A percentile compares a stretch with the other conserved stretches of the same genome.
Evolutionary conservation across 2,888 invertebrate species (phyloP).

Genomic region (Amphipoea oculea): DNA sequence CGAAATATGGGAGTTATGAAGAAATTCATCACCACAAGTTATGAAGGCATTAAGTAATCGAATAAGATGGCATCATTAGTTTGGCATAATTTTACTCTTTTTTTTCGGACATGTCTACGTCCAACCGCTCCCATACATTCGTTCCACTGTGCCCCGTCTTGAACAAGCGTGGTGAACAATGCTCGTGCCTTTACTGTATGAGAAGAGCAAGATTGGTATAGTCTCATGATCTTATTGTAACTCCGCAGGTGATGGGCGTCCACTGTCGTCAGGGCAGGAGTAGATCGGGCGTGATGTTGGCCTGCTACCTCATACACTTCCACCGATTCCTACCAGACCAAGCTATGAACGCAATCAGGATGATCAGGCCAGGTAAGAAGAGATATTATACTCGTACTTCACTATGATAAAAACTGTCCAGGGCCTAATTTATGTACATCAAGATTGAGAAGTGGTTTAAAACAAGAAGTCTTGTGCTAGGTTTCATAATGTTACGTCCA

Average conservation of each 20-base stretch:
- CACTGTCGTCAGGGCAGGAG: conserved; percentile 94
- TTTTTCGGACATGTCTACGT: too few relatives aligned
- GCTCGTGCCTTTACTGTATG: too few relatives aligned
- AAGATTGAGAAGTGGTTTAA: neutral
- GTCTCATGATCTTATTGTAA: neutral
- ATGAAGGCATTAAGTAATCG: too few relatives aligned
- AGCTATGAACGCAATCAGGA: conserved; percentile 90
- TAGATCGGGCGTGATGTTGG: conserved; percentile 93
- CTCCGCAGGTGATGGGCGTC: conserved; percentile 91
- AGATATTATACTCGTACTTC: neutral
- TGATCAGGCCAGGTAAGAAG: conserved; percentile 88
- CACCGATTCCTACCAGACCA: conserved; percentile 91
- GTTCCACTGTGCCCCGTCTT: too few relatives aligned
- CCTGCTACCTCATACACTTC: conserved; percentile 93
- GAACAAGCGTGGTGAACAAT: too few relatives aligned
- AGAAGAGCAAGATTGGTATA: neutral
- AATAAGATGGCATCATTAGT: too few relatives aligned
- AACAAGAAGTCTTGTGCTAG: too few relatives aligned
- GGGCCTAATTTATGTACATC: neutral
- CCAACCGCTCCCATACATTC: too few relatives aligned
- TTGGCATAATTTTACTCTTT: too few relatives aligned
- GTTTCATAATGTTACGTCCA: too few relatives aligned
- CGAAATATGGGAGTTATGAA: too few relatives aligned
- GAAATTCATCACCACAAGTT: too few relatives aligned
- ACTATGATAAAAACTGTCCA: neutral